These are phyloP conservation scores for Dipodomys ordii DNA, from an alignment of 2,113 vertebrate species.

Conservation along the genomic window DNA sequence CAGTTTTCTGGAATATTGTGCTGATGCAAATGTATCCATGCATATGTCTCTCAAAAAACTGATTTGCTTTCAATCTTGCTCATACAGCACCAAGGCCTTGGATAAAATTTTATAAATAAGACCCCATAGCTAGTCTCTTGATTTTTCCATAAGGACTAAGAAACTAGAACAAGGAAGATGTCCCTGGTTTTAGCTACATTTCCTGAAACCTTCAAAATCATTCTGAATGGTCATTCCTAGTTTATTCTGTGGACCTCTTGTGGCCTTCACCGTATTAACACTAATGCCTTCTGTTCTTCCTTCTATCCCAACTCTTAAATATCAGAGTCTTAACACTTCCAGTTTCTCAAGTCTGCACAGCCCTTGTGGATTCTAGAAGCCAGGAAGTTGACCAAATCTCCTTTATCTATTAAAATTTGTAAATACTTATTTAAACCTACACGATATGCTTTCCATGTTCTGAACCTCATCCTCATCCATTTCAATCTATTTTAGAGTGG, in stretches of 20 bases:
- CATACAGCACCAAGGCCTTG: not conserved
- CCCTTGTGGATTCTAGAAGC: not conserved
- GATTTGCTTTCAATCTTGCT: not conserved
- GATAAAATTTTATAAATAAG: conserved; percentile 13
- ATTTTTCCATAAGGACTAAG: not conserved
- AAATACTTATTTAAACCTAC: not conserved
- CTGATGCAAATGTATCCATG: not conserved
- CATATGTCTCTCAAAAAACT: not conserved
- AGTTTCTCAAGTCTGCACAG: not conserved
- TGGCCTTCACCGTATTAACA: too few relatives aligned
- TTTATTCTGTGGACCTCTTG: too few relatives aligned
- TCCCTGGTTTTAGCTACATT: not conserved
- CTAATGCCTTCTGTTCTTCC: too few relatives aligned
- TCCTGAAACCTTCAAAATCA: not conserved
- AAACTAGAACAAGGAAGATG: not conserved
- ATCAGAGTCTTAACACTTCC: not conserved
- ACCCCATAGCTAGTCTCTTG: not conserved
- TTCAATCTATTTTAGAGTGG: not conserved
- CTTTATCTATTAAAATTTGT: not conserved
- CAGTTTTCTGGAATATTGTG: not conserved
- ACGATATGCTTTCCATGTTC: not conserved
- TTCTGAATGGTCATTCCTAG: not conserved
- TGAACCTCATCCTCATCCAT: not conserved
- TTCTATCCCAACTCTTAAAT: not conserved
- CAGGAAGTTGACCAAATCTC: not conserved